Evolutionary conservation across 2,113 vertebrate species (phyloP).

Genomic region (Menura novaehollandiae): DNA sequence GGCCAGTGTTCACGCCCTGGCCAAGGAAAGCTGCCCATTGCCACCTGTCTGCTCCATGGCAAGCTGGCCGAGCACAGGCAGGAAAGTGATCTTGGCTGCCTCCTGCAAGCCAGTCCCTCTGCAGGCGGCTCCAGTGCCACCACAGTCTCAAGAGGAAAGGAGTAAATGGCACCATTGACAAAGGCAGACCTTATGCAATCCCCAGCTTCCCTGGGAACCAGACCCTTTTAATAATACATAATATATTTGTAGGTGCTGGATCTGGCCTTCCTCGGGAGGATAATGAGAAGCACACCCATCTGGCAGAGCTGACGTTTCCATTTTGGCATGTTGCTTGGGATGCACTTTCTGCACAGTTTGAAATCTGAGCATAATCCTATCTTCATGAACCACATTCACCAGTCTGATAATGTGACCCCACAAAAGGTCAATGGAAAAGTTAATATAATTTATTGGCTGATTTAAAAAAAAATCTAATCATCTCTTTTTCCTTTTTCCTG

Average conservation of each 20-base stretch:
- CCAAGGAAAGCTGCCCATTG: background rate
- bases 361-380: slow-evolving; percentile 39
- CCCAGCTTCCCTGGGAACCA: background rate
- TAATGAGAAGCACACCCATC: background rate
- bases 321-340: slow-evolving; percentile 39
- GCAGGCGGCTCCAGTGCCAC: background rate
- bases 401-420: slow-evolving; percentile 32
- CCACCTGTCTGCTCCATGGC: background rate
- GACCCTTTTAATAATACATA: background rate
- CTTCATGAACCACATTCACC: slow-evolving; percentile 38
- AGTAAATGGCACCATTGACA: background rate
- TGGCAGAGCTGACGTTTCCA: background rate
- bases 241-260: background rate
- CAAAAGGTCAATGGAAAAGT: slow-evolving; percentile 59
- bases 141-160: background rate
- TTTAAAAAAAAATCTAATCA: slow-evolving; percentile 53
- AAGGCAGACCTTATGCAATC: background rate
- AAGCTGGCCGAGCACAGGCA: fast-evolving
- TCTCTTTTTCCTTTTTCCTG: slow-evolving; percentile 63
- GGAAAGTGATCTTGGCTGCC: background rate
- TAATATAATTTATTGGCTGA: slow-evolving; percentile 60
- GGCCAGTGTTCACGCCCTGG: background rate
- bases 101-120: background rate
- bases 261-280: background rate
- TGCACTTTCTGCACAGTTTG: slow-evolving; percentile 42